Base-by-base conservation (phyloP, 2,888 invertebrate genomes). In the Seira sanloemensis region DNA sequence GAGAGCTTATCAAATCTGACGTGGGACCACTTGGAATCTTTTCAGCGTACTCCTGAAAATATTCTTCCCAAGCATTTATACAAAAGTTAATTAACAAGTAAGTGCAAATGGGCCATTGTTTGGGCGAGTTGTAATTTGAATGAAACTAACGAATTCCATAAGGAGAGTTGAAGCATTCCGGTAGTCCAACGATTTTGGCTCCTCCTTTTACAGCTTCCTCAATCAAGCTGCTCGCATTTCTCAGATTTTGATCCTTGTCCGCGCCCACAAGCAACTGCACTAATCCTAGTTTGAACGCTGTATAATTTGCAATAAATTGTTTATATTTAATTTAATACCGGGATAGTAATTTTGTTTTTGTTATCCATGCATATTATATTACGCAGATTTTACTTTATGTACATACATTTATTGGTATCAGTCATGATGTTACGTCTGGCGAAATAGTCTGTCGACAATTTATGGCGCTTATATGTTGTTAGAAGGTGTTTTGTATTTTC, bases 161-260 rank as follows among this genome's bases (percentile, higher is more conserved):
- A 0, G 98, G 98, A 18, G 96, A 96, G 91, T 98, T 98, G 90
- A 98, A 98, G 91, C 97, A 98, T 92, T 98, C 98, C 0, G 96
- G 96, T 4, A 96, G 91, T 0, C 94, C 93, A 24, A 96, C 92
- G 26, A 96, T 89, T 65, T 94, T 92, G 0, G 95, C 94, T 12
- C 93, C 92, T 73, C 93, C 92, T 73, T 93, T 91, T 86, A 94
- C 94, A 0, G 97, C 97, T 85, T 94, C 92, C 82, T 93, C 92
- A 79, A 98, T 95, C 87, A 95, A 93, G 65, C 92, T 92, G 0
- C 94, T 91, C 0, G 97, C 97, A 89, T 94, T 93, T 25, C 93
- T 91, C 18, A 98, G 91, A 91, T 98, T 98, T 84, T 93, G 93
- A 0, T 92, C 89, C 91, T 97, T 97, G 90, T 95, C 94, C 9